Evolutionary conservation across 2,797 vertebrate species (phyloP), one percentile per base, ranked within the genome.

Genomic region (Coccyzus lansbergi): DNA sequence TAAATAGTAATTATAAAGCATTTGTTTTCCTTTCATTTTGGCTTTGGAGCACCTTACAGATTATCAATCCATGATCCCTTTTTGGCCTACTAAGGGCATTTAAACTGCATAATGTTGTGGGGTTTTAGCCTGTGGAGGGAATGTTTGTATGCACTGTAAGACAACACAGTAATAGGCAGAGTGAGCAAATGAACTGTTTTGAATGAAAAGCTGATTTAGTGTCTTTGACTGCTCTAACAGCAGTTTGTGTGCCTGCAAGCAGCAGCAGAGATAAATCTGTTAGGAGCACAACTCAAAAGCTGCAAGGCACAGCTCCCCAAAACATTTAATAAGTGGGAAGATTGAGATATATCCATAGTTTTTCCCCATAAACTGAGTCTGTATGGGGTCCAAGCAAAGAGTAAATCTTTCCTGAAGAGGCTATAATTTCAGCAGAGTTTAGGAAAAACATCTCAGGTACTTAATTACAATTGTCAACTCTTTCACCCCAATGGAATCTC

Each of bases 181-280:
- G 55, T 22, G 70, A 88, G 77, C 33, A 79, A 89, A 91, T 42
- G 76, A 71, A 51, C 80, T 92, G 74, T 70, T 96, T 75, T 92
- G 86, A 87, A 90, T 83, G 91, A 85, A 93, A 96, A 91, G 44
- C 59, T 93, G 95, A 95, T 96, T 93, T 95, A 95, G 68, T 77
- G 78, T 58, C 88, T 72, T 70, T 91, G 93, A 78, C 49, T 91
- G 83, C 85, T 84, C 78, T 40, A 91, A 58, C 78, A 93, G 86
- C 88, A 94, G 81, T 70, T 92, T 86, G 40, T 78, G 75, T 71
- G 78, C 79, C 59, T 77, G 76, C 72, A 86, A 78, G 75, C 79
- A 88, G 79, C 68, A 95, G 82, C 64, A 83, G 53, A 93, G 88
- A 93, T 93, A 94, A 95, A 96, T 94, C 90, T 94, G 64, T 95